Evolutionary conservation across 2,113 vertebrate species (phyloP).

Genomic region (Mus spicilegus): DNA sequence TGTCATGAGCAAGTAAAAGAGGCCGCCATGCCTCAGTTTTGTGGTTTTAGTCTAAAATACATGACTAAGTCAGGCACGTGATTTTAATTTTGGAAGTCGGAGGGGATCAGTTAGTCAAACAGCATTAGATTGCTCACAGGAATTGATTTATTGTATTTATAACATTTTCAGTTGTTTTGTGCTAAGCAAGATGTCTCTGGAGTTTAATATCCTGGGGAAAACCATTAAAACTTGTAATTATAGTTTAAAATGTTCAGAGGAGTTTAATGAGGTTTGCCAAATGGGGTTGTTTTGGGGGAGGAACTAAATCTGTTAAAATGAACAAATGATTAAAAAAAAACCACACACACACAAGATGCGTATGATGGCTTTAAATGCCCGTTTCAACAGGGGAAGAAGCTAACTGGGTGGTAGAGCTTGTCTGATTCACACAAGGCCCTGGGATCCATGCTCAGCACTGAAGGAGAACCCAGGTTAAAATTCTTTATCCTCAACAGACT

Average conservation of each 20-base stretch:
- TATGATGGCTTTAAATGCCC: neutral
- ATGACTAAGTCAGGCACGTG: neutral
- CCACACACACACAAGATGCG: neutral
- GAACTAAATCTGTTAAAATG: constrained; percentile 4
- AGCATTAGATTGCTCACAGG: neutral
- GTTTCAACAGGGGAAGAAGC: neutral
- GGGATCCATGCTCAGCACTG: neutral
- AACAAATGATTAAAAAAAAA: neutral
- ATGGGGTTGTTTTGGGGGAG: neutral
- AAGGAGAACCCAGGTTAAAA: neutral
- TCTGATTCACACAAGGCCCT: neutral
- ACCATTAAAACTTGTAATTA: constrained; percentile 31
- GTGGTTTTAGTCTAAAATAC: neutral
- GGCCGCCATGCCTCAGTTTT: neutral
- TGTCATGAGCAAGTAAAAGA: neutral
- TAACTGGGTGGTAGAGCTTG: neutral
- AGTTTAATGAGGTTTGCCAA: constrained; percentile 33
- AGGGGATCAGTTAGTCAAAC: neutral
- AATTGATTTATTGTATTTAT: neutral
- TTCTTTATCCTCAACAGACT: neutral
- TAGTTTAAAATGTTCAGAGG: constrained; percentile 34
- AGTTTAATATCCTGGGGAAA: neutral
- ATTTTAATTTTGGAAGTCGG: constrained; percentile 27
- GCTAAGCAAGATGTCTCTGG: neutral
- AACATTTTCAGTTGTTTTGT: neutral